Evolutionary conservation across 2,113 vertebrate genomes (phyloP), one percentile per base, ranked within the genome.

Genomic region (Oncorhynchus mykiss): DNA sequence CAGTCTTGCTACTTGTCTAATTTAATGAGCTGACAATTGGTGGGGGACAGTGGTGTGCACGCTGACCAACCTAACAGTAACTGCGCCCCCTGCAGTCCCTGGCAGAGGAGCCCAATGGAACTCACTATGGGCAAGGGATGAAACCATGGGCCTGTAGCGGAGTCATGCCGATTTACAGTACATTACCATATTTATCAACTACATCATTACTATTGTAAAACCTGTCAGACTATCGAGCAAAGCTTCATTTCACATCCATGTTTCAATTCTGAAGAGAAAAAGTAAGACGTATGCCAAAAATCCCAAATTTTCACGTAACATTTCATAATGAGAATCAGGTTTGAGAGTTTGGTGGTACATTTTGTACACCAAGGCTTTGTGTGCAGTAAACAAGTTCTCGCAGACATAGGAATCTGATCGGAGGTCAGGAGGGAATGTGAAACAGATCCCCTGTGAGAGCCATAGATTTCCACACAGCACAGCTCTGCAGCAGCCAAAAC

Each of bases 301-400:
- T 39, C 7, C 24, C 16, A 39, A 29, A 39, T 1, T 16, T 22
- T 51, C 70, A 78, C 24, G 25, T 2, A 24, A 64, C 39, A 65
- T 54, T 54, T 54, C 7, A 57, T 77, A 84, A 86, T 78, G 20
- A 22, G 83, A 80, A 48, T 86, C 78, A 72, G 77, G 67, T 70
- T 83, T 75, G 70, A 78, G 72, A 31, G 51, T 48, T 73, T 70
- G 59, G 59, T 79, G 72, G 75, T 75, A 76, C 78, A 76, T 74
- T 81, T 71, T 80, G 72, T 78, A 81, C 72, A 89, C 75, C 49
- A 87, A 88, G 77, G 74, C 2, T 75, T 80, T 88, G 80, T 89
- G 83, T 86, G 79, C 73, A 79, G 77, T 85, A 89, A 94, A 91
- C 84, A 87, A 86, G 78, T 82, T 92, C 85, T 87, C 91, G 89